A percentile compares a stretch with the other conserved stretches of the same genome.
phyloP scores from a whole-genome alignment of 2,797 vertebrate genomes.

The Girardinus metallicus region DNA sequence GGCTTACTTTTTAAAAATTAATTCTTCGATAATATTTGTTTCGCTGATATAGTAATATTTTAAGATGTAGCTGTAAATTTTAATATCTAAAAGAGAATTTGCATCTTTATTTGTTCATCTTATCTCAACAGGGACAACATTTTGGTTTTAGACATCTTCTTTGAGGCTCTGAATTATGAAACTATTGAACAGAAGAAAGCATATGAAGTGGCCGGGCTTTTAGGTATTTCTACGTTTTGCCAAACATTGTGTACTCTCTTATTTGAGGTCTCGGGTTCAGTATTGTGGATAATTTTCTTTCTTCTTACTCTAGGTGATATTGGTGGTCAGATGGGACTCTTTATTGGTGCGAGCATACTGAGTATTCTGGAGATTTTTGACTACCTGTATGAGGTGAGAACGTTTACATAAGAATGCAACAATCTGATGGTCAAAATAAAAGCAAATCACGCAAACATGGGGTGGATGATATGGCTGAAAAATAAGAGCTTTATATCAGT shows the following conservation, averaged over 20 bases:
- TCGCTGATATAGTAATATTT: background rate
- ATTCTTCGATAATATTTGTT: background rate
- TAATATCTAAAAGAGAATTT: background rate
- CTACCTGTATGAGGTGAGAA: slow-evolving; percentile 94
- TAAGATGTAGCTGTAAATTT: background rate
- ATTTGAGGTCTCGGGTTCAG: background rate
- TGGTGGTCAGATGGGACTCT: slow-evolving; percentile 98
- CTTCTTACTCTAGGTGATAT: slow-evolving; percentile 89
- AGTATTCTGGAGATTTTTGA: slow-evolving; percentile 97
- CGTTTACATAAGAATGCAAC: background rate
- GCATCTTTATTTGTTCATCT: slow-evolving; percentile 9
- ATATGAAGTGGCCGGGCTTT: slow-evolving; percentile 95
- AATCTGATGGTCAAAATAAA: background rate
- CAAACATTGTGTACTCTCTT: background rate
- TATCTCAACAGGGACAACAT: slow-evolving; percentile 90
- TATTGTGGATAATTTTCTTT: background rate
- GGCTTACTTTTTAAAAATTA: background rate
- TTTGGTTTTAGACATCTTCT: slow-evolving; percentile 97
- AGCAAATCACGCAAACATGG: background rate
- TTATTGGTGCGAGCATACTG: slow-evolving; percentile 97
- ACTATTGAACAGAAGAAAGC: slow-evolving; percentile 99
- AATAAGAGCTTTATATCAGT: no score
- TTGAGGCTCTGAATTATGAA: slow-evolving; percentile 98
- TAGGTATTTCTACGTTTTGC: slow-evolving; percentile 81
- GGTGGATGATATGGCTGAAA: no score